A percentile compares a stretch with the other conserved stretches of the same genome.
Conservation (phyloP, 2,797 vertebrate species). For the Melanotaenia nigrans region DNA sequence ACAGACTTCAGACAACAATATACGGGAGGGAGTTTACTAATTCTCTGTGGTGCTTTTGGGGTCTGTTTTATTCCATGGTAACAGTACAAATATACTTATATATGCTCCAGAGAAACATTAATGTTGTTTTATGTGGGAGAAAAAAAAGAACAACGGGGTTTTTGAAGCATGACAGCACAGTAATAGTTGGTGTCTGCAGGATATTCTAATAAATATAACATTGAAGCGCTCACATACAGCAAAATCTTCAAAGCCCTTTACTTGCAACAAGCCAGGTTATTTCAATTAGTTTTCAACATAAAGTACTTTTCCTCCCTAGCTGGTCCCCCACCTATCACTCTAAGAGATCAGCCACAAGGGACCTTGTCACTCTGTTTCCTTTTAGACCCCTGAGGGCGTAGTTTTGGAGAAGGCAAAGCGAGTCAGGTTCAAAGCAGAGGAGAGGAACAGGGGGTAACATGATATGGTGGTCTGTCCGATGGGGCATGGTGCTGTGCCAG, state of each 20-base stretch:
- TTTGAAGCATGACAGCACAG: conserved; percentile 11
- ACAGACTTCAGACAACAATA: conserved; percentile 35
- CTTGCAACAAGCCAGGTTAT: conserved; percentile 68
- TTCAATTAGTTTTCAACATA: conserved; percentile 74
- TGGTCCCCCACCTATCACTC: conserved; percentile 68
- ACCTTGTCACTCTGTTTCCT: conserved; percentile 53
- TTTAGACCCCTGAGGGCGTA: conserved; percentile 41
- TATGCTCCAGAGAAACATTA: conserved; percentile 15
- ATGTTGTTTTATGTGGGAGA: conserved; percentile 14
- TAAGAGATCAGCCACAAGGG: conserved; percentile 57
- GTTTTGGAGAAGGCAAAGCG: conserved; percentile 64
- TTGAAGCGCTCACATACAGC: conserved; percentile 48
- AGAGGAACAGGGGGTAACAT: conserved; percentile 46
- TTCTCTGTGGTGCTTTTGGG: conserved; percentile 20
- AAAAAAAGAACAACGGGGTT: conserved; percentile 28
- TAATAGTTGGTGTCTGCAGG: conserved; percentile 23
- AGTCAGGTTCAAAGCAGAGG: conserved; percentile 68
- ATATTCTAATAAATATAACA: conserved; percentile 46
- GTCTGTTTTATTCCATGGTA: conserved; percentile 14
- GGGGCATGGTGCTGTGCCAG: conserved; percentile 32
- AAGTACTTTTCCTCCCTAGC: conserved; percentile 56
- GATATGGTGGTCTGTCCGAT: conserved; percentile 49
- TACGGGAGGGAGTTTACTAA: conserved; percentile 9
- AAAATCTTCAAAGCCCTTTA: conserved; percentile 67
- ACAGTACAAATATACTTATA: conserved; percentile 6